Conservation (phyloP, 2,888 invertebrate species). For the Leptodirus hochenwartii region DNA sequence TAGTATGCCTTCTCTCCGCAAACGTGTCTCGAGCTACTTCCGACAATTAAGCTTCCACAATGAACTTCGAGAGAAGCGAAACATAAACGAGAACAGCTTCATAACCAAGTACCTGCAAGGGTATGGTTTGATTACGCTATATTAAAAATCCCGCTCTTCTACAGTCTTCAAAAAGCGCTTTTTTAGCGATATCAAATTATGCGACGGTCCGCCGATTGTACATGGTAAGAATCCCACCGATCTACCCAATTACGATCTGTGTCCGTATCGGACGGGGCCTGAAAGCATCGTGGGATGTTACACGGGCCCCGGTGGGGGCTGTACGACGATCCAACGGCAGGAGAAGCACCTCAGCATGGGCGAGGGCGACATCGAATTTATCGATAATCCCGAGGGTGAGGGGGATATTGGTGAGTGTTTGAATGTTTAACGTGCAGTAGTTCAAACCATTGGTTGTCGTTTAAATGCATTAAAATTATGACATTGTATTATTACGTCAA, state of each 20-base stretch:
- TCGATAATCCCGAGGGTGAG: slow-evolving; percentile 34
- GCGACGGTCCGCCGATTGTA: slow-evolving; percentile 38
- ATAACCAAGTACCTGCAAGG: slow-evolving; percentile 52
- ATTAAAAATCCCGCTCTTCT: slow-evolving; percentile 3
- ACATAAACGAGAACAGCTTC: slow-evolving; percentile 39
- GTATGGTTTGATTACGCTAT: slow-evolving; percentile 25
- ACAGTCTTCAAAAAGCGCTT: slow-evolving; percentile 1
- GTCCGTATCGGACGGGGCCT: slow-evolving; percentile 30
- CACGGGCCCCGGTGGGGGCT: slow-evolving; percentile 68
- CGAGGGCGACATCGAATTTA: slow-evolving; percentile 54
- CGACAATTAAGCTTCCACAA: slow-evolving; percentile 50
- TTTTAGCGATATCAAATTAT: slow-evolving; percentile 20
- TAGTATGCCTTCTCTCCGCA: slow-evolving; percentile 56
- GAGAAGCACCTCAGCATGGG: slow-evolving; percentile 44
- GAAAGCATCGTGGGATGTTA: slow-evolving; percentile 48
- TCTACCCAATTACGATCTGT: slow-evolving; percentile 42
- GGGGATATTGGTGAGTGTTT: too few relatives aligned
- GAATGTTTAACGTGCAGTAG: too few relatives aligned
- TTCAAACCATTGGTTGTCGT: too few relatives aligned
- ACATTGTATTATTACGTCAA: too few relatives aligned
- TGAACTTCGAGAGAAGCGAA: slow-evolving; percentile 33
- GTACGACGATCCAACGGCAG: slow-evolving; percentile 50
- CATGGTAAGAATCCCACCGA: slow-evolving; percentile 56
- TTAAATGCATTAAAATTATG: too few relatives aligned
- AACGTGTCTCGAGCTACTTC: slow-evolving; percentile 53